Evolutionary conservation across 1,140 invertebrate genomes (phyloP).

Genomic region (Halictus rubicundus): DNA sequence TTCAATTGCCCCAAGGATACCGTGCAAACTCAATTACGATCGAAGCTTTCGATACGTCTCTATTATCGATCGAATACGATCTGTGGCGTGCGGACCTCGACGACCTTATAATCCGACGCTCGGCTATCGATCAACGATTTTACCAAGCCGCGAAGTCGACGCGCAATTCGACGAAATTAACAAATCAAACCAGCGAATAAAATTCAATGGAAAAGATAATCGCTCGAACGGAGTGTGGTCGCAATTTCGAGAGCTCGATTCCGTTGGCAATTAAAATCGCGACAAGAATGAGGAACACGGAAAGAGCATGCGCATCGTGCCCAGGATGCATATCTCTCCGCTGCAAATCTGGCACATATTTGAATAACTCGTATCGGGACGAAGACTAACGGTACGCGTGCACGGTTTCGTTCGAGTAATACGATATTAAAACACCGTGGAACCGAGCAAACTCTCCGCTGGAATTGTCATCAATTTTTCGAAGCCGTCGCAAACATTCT

Average conservation of each 20-base stretch:
- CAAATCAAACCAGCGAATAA: too few species aligned
- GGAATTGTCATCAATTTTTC: neutral
- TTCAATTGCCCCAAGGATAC: constrained; percentile 24
- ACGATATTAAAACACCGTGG: neutral
- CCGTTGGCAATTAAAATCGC: constrained; percentile 5
- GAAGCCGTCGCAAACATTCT: neutral
- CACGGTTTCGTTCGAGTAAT: neutral
- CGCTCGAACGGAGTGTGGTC: too few species aligned
- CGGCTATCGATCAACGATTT: too few species aligned
- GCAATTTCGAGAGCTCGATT: too few species aligned
- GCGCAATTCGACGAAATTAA: too few species aligned
- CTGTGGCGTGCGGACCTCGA: neutral
- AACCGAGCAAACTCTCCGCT: neutral
- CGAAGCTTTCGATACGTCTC: constrained; percentile 24
- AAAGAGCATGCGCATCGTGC: neutral
- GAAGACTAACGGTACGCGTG: constrained; percentile 12
- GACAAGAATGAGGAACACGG: neutral
- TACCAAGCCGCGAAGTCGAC: too few species aligned
- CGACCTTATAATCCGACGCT: neutral
- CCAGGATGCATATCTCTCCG: constrained; percentile 3
- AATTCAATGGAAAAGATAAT: too few species aligned
- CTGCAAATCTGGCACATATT: constrained; percentile 19
- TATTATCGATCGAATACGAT: constrained; percentile 19
- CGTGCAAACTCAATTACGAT: constrained; percentile 31
- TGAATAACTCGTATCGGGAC: constrained; percentile 21